Conservation (phyloP, 2,888 invertebrate genomes). For the Perithous albicinctus region DNA sequence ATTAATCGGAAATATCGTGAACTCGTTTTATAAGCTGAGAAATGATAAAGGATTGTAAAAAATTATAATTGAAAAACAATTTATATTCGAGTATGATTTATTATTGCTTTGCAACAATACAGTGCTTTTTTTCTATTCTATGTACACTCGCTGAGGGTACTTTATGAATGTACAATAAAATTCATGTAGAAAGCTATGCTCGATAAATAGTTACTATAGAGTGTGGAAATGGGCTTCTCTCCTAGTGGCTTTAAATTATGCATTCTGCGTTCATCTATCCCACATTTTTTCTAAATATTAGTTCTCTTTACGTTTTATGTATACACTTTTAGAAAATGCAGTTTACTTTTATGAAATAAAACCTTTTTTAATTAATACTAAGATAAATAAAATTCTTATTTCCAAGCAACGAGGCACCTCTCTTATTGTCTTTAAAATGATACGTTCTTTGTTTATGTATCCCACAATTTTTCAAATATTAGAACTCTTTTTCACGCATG, state of each 20-base stretch:
- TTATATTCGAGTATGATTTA: slow-evolving; percentile 3
- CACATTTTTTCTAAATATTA: not conserved
- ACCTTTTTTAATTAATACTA: too few species aligned
- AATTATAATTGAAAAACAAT: too few species aligned
- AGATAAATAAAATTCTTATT: too few species aligned
- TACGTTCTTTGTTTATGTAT: not conserved
- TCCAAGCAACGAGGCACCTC: too few species aligned
- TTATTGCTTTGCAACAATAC: slow-evolving; percentile 1
- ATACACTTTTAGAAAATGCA: not conserved
- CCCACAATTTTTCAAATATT: not conserved
- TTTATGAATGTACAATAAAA: slow-evolving; percentile 40
- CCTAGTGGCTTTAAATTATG: not conserved
- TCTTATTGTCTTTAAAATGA: not conserved
- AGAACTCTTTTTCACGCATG: not conserved
- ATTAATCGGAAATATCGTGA: too few species aligned
- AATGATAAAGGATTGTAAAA: too few species aligned
- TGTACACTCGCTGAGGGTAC: not conserved
- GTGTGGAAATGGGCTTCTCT: not conserved
- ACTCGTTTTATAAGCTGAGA: too few species aligned
- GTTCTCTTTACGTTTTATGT: not conserved
- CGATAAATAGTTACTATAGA: slow-evolving; percentile 14
- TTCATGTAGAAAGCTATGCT: slow-evolving; percentile 40
- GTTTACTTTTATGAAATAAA: too few species aligned
- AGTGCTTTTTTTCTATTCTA: not conserved
- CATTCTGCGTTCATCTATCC: not conserved